phyloP scores from a whole-genome alignment of 2,113 vertebrate genomes.

The Nasalis larvatus region DNA sequence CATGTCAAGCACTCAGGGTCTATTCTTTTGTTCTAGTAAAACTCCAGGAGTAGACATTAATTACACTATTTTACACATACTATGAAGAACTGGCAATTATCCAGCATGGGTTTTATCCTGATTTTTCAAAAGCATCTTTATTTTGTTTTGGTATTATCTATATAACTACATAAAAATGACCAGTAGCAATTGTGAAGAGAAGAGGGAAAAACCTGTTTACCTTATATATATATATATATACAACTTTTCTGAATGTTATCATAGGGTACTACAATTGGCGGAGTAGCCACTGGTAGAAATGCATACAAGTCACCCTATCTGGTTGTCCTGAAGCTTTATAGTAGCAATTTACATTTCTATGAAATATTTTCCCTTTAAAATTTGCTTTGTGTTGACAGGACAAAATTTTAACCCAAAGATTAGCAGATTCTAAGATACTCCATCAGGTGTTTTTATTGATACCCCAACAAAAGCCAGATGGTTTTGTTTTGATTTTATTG shows the following conservation, averaged over 20 bases:
- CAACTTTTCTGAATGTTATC: background rate
- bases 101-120: background rate
- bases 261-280: background rate
- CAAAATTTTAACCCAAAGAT: background rate
- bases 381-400: background rate
- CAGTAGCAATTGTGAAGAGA: background rate
- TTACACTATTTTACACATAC: background rate
- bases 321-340: background rate
- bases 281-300: background rate
- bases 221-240: background rate
- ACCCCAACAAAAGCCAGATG: background rate
- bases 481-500: background rate
- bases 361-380: conserved; percentile 19
- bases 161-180: background rate
- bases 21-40: conserved; percentile 29
- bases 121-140: conserved; percentile 26
- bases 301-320: background rate
- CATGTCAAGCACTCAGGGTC: background rate
- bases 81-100: background rate
- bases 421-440: background rate
- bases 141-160: background rate
- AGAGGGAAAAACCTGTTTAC: background rate
- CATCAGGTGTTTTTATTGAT: background rate
- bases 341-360: background rate
- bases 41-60: background rate